These are phyloP conservation scores for Sphaeramia orbicularis DNA, from an alignment of 2,797 vertebrate genomes.

Conservation along the genomic window DNA sequence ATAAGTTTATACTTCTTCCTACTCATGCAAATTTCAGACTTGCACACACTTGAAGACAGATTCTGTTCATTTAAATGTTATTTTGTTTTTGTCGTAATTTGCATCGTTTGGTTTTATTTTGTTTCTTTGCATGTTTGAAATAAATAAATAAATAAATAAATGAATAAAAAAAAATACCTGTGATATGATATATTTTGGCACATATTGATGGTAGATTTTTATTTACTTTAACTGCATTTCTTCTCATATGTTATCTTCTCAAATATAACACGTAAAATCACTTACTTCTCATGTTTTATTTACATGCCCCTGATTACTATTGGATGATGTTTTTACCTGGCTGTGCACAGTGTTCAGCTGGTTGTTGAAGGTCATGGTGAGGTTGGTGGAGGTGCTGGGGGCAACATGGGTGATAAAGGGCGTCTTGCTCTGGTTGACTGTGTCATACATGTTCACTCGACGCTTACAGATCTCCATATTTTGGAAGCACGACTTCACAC, in stretches of 20 bases:
- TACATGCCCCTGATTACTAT: not conserved
- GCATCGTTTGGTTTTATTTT: too few species aligned
- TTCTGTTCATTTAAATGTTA: too few species aligned
- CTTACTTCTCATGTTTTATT: conserved; percentile 4
- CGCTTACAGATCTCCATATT: conserved; percentile 99
- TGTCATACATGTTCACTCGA: conserved; percentile 97
- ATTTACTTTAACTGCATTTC: conserved; percentile 2
- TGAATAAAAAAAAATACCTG: too few species aligned
- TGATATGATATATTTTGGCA: too few species aligned
- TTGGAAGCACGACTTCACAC: conserved; percentile 99
- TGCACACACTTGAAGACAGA: too few species aligned
- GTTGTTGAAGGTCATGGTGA: conserved; percentile 99
- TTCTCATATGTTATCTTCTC: not conserved
- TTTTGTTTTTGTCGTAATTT: too few species aligned
- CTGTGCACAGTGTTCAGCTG: conserved; percentile 98
- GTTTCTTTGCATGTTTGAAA: too few species aligned
- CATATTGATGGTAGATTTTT: not conserved
- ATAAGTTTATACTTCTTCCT: too few species aligned
- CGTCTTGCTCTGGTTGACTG: conserved; percentile 99
- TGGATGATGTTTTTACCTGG: conserved; percentile 62
- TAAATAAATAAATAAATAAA: too few species aligned
- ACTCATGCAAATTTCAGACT: too few species aligned
- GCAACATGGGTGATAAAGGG: conserved; percentile 99
- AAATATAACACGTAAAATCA: too few species aligned
- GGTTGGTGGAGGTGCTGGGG: conserved; percentile 97